Conservation (phyloP, 2,888 invertebrate genomes). For the Drosophila recens region DNA sequence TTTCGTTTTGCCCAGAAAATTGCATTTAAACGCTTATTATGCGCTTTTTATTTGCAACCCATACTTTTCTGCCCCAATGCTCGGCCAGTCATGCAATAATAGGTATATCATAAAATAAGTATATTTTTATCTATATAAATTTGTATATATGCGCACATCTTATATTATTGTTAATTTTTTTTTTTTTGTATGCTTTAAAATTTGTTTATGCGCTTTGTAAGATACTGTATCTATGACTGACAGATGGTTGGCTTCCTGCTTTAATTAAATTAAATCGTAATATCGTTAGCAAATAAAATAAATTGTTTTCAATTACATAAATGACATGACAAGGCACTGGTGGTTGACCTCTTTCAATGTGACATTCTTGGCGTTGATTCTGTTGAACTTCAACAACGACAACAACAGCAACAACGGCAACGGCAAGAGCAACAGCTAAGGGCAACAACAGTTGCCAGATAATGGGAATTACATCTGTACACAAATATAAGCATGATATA, state of each 20-base stretch:
- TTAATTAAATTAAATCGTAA: constrained; percentile 74
- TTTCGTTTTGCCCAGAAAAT: constrained; percentile 76
- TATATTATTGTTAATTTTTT: background rate
- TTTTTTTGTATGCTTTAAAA: background rate
- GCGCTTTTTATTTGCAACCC: constrained; percentile 82
- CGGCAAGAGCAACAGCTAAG: constrained; percentile 40
- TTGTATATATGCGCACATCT: too few relatives aligned
- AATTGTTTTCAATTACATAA: constrained; percentile 76
- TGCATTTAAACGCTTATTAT: constrained; percentile 84
- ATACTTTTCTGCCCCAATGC: constrained; percentile 74
- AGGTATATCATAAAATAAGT: constrained; percentile 16
- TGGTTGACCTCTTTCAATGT: constrained; percentile 83
- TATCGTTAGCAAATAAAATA: constrained; percentile 80
- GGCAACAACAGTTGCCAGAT: constrained; percentile 69
- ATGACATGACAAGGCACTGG: constrained; percentile 75
- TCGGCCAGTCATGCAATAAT: constrained; percentile 66
- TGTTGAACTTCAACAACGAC: constrained; percentile 52
- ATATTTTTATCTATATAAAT: background rate
- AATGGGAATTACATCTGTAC: constrained; percentile 56
- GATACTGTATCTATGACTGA: constrained; percentile 21
- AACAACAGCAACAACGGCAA: constrained; percentile 29
- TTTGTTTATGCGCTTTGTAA: background rate
- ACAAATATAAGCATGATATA: constrained; percentile 14
- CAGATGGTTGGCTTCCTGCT: constrained; percentile 55
- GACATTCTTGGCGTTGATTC: constrained; percentile 78